Evolutionary conservation across 37 sponge, comb jelly and placozoan species (phyloP), one percentile per base, ranked within the genome.

Genomic region (Crambe crambe): DNA sequence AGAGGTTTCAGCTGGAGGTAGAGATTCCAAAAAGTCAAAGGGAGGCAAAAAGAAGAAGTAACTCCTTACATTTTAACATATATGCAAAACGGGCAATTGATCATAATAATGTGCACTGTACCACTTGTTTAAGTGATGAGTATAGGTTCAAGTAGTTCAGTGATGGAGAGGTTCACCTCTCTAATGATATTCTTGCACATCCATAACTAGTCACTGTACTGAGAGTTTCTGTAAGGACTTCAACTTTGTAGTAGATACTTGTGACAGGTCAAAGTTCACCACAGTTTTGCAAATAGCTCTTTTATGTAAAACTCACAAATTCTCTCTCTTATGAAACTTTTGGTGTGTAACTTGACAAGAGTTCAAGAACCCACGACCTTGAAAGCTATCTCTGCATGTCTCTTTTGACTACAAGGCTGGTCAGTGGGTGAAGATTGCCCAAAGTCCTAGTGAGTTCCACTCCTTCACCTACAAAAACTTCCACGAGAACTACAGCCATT

Each of bases 391-490:
- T n/a, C n/a, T n/a, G n/a, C n/a, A n/a, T n/a, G 39, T 73, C 1
- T 80, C 74, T 47, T 92, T 96, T 56, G 90, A 96, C 76, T 96
- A 96, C 86, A 78, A 86, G 83, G 91, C 98, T 82, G 98, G 98
- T 3, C 98, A 97, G 79, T 97, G 95, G 91, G 85, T 94, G 30
- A 86, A 89, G 58, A 86, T 95, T 74, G 87, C 83, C 2, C 84
- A 81, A 73, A 87, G 84, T 47, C 76, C 90, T 18, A 91, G 89
- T 47, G 98, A 97, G 87, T 97, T 94, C 91, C 98, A 97, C 68
- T 89, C 98, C 42, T 97, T 97, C 95, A 97, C 98, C 63, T 75
- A 92, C 76, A 83, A 87, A 79, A 94, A 94, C 86, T 84, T 97
- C 79, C 77, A 95, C 20, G 89, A 94, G 65, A 32, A 80, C 44